Evolutionary conservation across 2,113 vertebrate species (phyloP), one percentile per base, ranked within the genome.

Genomic region (Scolopax mira): DNA sequence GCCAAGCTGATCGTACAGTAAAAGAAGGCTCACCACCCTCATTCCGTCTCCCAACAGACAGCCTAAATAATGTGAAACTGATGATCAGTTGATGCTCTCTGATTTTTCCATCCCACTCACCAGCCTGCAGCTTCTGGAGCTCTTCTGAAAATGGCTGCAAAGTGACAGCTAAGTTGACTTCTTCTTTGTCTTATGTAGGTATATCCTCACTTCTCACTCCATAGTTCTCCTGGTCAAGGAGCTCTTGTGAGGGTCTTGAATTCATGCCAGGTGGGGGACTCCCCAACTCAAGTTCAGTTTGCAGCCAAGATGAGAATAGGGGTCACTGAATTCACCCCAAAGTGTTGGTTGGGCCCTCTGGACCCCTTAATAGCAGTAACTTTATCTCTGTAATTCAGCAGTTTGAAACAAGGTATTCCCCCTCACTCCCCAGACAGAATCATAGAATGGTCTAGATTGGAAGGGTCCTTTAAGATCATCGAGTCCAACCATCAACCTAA

Each of bases 321-420:
- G 11, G 24, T 4, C 15, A 16, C 18, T 13, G 49, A 80, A 62
- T 74, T 58, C 3, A 18, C 31, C 37, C 22, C 44, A 0, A 12
- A 17, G 37, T 11, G 11, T 28, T 31, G 30, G 5, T 22, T 24
- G 60, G 46, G 28, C 60, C 31, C 51, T 54, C 52, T 10, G 46
- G 37, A 11, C 24, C 6, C 2, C 73, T 54, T 30, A 14, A 18
- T 19, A 44, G 17, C 41, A 17, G 4, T 7, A 31, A 16, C 18
- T 71, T 77, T 60, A 27, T 46, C 9, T 10, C 13, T 13, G 6
- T 49, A 22, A 19, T 35, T 39, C 62, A 28, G 23, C 67, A 31
- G 13, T 41, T 49, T 9, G 31, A 7, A 11, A 21, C 18, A 10
- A 37, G 4, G 0, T 7, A 28, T 5, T 33, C 30, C 4, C 19